These are phyloP conservation scores for Mythimna pallens DNA, from an alignment of 2,888 invertebrate species.

Conservation along the genomic window DNA sequence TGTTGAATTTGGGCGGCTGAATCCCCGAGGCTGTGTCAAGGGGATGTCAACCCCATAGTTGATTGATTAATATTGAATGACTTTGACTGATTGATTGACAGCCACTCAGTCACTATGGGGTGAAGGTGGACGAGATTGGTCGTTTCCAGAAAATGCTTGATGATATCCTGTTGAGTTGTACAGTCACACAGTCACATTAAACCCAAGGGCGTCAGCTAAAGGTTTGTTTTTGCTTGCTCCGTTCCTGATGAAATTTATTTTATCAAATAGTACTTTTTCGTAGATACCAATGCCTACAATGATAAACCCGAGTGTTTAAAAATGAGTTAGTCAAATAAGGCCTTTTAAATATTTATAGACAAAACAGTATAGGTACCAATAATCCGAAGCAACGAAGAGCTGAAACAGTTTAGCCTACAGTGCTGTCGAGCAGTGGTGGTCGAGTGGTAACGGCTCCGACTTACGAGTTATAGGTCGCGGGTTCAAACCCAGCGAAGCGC, in stretches of 20 bases:
- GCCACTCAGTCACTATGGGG: not conserved
- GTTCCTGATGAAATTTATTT: not conserved
- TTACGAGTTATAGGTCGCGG: no score
- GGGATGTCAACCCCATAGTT: not conserved
- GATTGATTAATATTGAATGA: slow-evolving; percentile 18
- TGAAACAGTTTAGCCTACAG: no score
- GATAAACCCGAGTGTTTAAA: no score
- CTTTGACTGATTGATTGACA: slow-evolving; percentile 9
- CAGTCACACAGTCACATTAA: not conserved
- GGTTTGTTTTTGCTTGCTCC: not conserved
- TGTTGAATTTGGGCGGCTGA: not conserved
- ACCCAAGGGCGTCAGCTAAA: not conserved
- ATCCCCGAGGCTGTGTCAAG: not conserved
- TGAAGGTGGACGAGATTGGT: not conserved
- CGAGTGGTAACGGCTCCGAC: no score
- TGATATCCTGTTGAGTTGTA: not conserved
- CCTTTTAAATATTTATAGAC: no score
- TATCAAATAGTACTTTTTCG: no score
- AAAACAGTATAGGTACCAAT: no score
- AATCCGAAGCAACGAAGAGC: no score
- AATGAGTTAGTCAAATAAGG: no score
- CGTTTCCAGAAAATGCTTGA: not conserved
- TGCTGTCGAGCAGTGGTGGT: no score
- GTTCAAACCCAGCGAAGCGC: no score
- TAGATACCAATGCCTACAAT: no score